A percentile compares a stretch with the other conserved stretches of the same genome.
phyloP scores from a whole-genome alignment of 2,888 invertebrate genomes.

The Lasiommata megera region DNA sequence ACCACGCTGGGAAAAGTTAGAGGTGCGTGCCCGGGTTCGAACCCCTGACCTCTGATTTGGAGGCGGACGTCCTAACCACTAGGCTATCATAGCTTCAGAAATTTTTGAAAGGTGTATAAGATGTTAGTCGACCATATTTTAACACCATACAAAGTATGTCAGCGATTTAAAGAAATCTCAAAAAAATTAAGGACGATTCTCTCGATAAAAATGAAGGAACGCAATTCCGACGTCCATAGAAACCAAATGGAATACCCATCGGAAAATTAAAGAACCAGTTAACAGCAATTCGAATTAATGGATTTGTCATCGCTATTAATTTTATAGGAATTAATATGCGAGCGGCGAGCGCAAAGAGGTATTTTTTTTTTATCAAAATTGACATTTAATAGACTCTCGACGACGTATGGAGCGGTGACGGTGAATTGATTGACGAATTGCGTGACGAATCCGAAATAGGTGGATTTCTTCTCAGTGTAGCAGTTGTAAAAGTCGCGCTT shows the following conservation, averaged over 20 bases:
- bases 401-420: constrained; percentile 69
- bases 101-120: no score
- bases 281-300: constrained; percentile 73
- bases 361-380: constrained; percentile 64
- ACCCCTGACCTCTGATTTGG: no score
- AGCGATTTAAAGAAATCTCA: neutral
- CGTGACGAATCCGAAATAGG: constrained; percentile 79
- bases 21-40: no score
- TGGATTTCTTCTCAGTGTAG: constrained; percentile 75
- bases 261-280: constrained; percentile 42
- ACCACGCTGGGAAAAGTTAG: no score
- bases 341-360: constrained; percentile 72
- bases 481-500: constrained; percentile 63
- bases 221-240: constrained; percentile 7
- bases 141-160: neutral
- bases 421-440: constrained; percentile 79
- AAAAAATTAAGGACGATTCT: constrained; percentile 3
- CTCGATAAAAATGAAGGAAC: neutral
- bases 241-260: constrained; percentile 13
- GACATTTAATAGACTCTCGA: constrained; percentile 72
- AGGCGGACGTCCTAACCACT: no score
- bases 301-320: constrained; percentile 81
- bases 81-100: no score
- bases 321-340: constrained; percentile 78
- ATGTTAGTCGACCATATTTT: no score